Base-by-base conservation (phyloP, 2,113 vertebrate genomes). In the Azemiops feae region DNA sequence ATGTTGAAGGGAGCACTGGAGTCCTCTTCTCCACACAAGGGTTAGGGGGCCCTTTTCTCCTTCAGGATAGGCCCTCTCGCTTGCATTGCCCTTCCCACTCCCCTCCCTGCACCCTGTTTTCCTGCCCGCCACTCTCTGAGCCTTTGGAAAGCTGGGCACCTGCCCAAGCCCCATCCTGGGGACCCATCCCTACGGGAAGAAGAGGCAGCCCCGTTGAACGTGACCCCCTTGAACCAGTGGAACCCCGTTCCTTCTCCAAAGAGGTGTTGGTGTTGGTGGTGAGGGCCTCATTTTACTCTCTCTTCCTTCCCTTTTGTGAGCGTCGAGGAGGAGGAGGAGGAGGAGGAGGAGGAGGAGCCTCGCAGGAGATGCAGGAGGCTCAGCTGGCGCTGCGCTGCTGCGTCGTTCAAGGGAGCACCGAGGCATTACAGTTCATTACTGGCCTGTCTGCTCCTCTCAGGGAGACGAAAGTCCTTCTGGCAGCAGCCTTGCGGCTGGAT, bases 401-500 rank as follows among this genome's bases (percentile, higher is more conserved):
- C 95, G 95, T 96, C 97, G 95, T 96, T 97, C 97, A 95, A 94
- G 94, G 95, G 92, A 96, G 87, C 94, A 69, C 47, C 93, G 5
- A 92, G 94, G 95, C 92, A 94, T 96, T 95, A 93, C 69, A 57
- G 95, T 96, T 96, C 96, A 95, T 97, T 96, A 97, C 95, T 69
- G 91, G 97, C 95, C 96, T 97, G 96, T 96, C 97, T 96, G 96
- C 96, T 96, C 93, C 96, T 92, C 91, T 95, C 94, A 89, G 90
- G 95, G 95, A 95, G 94, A 95, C 92, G 96, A 94, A 96, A 94
- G 93, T 96, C 93, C 89, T 95, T 94, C 18, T 39, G 91, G 95
- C 95, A 94, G 95, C 95, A 94, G 95, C 30, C 0, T 87, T 39
- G 1, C 58, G 55, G 95, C 87, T n/a, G 0, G 88, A 69, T 54